Evolutionary conservation across 1,140 invertebrate species (phyloP), one percentile per base, ranked within the genome.

Genomic region (Fopius arisanus): DNA sequence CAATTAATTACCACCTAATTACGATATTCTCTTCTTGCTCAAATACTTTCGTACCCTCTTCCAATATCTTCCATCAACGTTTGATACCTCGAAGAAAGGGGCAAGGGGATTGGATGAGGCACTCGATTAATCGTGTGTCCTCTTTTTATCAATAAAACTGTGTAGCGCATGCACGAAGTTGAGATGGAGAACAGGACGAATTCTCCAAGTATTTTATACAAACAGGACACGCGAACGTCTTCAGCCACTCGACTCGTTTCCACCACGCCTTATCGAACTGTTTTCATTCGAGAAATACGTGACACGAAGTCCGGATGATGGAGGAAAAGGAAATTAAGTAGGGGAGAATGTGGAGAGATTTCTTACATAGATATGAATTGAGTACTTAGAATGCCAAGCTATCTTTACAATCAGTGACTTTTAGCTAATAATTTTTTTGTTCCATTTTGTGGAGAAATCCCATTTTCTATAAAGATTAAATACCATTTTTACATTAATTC

Each of bases 1-100:
- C 81, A 83, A 85, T 85, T 84, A 85, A 85, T 85, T 85, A 82
- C 78, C 80, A 70, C 74, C 82, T 82, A 84, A 85, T 85, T 83
- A 83, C 74, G 77, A 68, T 78, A 71, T 76, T 78, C 82, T 76
- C 51, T 33, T 73, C 70, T 19, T 9, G 10, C 54, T 59, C 9
- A 4, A 59, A 1, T 59, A 9, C 70, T 29, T 23, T 41, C 51
- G 23, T 65, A 33, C 41, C 75, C 74, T 75, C 76, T 76, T 67
- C 63, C 63, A 43, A 59, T 40, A 54, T 33, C 66, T 75, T 70
- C 59, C 69, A 71, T 51, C 75, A 29, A 31, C 28, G n/a, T 76
- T 67, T 72, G 26, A 62, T 63, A 33, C 68, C 48, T 62, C 48
- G 26, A 40, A 33, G 33, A 72, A 31, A 16, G 54, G 6, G n/a